Percentiles rank a stretch among this genome's conserved stretches.
Evolutionary conservation across 1,140 invertebrate species (phyloP).

Genomic region (Zaprionus gabonicus): DNA sequence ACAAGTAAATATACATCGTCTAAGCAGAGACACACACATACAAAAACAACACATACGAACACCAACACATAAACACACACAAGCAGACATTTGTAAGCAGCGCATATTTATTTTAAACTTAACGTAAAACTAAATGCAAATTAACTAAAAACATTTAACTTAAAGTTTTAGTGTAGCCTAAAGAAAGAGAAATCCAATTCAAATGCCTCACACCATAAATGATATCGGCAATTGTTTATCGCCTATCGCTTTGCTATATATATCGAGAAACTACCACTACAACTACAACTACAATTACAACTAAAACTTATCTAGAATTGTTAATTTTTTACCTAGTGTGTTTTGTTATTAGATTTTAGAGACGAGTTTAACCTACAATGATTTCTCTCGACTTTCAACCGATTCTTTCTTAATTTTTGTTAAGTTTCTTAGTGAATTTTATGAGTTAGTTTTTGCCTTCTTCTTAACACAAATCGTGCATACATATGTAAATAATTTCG

Average conservation of each 20-base stretch:
- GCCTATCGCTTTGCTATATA: slow-evolving; percentile 11
- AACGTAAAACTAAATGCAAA: slow-evolving; percentile 64
- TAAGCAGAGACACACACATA: slow-evolving; percentile 40
- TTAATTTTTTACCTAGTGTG: slow-evolving; percentile 40
- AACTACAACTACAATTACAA: slow-evolving; percentile 11
- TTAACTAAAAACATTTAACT: slow-evolving; percentile 57
- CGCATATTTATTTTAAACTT: slow-evolving; percentile 76
- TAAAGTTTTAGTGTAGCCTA: slow-evolving; percentile 69
- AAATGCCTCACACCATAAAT: slow-evolving; percentile 22
- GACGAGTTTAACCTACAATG: slow-evolving; percentile 20
- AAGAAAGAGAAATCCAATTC: slow-evolving; percentile 23
- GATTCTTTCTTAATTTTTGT: slow-evolving; percentile 40
- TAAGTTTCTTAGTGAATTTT: slow-evolving; percentile 51
- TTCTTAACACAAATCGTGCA: slow-evolving; percentile 45
- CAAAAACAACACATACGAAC: slow-evolving; percentile 8
- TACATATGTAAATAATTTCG: slow-evolving; percentile 81
- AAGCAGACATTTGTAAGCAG: slow-evolving; percentile 51
- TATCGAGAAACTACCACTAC: slow-evolving; percentile 28
- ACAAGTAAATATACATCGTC: slow-evolving; percentile 25
- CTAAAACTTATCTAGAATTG: slow-evolving; percentile 32
- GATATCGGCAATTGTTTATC: slow-evolving; percentile 9
- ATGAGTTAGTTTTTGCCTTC: slow-evolving; percentile 48
- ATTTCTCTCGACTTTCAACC: slow-evolving; percentile 7
- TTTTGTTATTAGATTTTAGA: slow-evolving; percentile 53
- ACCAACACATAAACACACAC: slow-evolving; percentile 45